Evolutionary conservation across 1,140 invertebrate species (phyloP).

Genomic region (Heliconius melpomene): DNA sequence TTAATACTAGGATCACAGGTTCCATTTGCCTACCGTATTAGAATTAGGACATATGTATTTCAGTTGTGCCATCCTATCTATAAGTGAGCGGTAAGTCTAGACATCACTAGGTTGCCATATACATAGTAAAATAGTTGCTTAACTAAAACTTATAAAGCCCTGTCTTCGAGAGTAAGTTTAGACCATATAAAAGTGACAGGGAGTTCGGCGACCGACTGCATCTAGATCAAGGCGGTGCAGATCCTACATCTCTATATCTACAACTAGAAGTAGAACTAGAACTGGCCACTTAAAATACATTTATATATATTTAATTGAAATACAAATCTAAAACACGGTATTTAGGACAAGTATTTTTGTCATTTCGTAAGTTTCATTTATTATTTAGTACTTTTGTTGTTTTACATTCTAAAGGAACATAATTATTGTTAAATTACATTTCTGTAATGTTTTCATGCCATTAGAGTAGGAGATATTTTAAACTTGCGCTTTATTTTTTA

Average conservation of each 20-base stretch:
- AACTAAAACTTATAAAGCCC: not conserved
- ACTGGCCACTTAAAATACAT: slow-evolving; percentile 16
- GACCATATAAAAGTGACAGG: slow-evolving; percentile 29
- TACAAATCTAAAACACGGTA: slow-evolving; percentile 18
- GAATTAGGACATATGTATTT: too few relatives aligned
- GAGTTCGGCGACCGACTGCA: slow-evolving; percentile 25
- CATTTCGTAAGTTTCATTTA: slow-evolving; percentile 22
- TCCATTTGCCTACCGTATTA: too few relatives aligned
- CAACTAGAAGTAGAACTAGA: slow-evolving; percentile 1
- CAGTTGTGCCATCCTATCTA: too few relatives aligned
- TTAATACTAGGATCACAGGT: too few relatives aligned
- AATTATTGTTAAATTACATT: not conserved
- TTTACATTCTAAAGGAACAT: not conserved
- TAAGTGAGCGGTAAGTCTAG: too few relatives aligned
- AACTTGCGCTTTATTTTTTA: not conserved
- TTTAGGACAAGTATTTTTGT: slow-evolving; percentile 19
- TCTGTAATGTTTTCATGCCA: not conserved
- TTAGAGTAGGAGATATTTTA: not conserved
- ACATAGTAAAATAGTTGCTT: not conserved
- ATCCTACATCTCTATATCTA: slow-evolving; percentile 32
- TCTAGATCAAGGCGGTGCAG: slow-evolving; percentile 41
- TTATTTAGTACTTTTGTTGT: not conserved
- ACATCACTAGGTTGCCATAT: too few relatives aligned
- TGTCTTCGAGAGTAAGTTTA: slow-evolving; percentile 19
- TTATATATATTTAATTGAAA: slow-evolving; percentile 17